phyloP scores from a whole-genome alignment of 2,113 vertebrate species.

The Strigops habroptila region DNA sequence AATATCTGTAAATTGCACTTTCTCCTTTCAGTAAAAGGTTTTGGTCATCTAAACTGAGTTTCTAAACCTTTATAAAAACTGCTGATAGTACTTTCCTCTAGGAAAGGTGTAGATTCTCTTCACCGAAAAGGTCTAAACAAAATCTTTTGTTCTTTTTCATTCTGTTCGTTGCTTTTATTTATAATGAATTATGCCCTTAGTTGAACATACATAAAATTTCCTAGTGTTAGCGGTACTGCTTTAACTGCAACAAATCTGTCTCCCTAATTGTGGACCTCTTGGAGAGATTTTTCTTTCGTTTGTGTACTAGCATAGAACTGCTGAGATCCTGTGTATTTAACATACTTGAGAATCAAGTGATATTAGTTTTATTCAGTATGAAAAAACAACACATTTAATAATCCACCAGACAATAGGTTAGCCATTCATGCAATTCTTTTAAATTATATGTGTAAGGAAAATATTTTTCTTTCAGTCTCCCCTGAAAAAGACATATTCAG shows the following conservation, averaged over 20 bases:
- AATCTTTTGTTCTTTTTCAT: background rate
- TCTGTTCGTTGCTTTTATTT: background rate
- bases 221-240: background rate
- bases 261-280: background rate
- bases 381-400: background rate
- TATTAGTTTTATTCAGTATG: background rate
- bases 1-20: background rate
- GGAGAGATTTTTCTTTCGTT: background rate
- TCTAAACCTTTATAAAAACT: background rate
- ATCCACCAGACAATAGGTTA: background rate
- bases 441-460: background rate
- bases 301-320: background rate
- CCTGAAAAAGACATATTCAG: background rate
- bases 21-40: background rate
- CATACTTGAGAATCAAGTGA: background rate
- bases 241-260: background rate
- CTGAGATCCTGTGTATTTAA: background rate
- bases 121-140: background rate
- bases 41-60: background rate
- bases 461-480: background rate
- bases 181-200: background rate
- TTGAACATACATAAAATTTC: background rate
- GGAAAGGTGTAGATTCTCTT: background rate
- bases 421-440: background rate
- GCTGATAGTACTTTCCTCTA: background rate